Conservation (phyloP, 2,797 vertebrate genomes). For the Enteromius argenteus region DNA sequence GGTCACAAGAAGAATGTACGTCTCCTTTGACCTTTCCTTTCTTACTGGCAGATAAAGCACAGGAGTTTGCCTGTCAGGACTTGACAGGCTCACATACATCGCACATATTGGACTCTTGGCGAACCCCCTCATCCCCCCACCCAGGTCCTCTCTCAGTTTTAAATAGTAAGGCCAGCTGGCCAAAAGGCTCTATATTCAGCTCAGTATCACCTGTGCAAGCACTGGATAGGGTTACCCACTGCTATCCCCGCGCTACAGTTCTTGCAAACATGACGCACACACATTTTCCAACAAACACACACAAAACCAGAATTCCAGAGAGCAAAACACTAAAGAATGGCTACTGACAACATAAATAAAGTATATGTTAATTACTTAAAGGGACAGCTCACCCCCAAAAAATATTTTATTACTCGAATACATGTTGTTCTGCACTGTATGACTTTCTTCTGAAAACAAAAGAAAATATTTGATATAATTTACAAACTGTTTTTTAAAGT, state of each 20-base stretch:
- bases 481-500: background rate
- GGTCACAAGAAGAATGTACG: constrained; percentile 20
- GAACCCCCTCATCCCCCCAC: constrained; percentile 51
- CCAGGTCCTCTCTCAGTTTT: constrained; percentile 69
- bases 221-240: constrained; percentile 76
- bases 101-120: constrained; percentile 63
- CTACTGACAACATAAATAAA: background rate
- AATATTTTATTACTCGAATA: background rate
- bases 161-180: constrained; percentile 84
- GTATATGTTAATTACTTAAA: background rate
- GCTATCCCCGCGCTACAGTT: constrained; percentile 53
- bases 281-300: constrained; percentile 45
- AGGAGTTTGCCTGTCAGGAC: constrained; percentile 41
- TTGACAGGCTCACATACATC: constrained; percentile 19
- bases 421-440: background rate
- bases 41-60: constrained; percentile 45
- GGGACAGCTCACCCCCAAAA: background rate
- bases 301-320: constrained; percentile 11
- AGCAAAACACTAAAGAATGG: background rate
- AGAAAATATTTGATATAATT: background rate
- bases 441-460: background rate
- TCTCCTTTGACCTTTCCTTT: constrained; percentile 52
- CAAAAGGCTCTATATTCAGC: constrained; percentile 80
- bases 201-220: constrained; percentile 78
- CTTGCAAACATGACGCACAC: constrained; percentile 45